Percentiles rank a stretch among this genome's conserved stretches.
These are phyloP conservation scores for Aphelenchoides fujianensis DNA, from an alignment of 1,140 invertebrate genomes.

Conservation along the genomic window DNA sequence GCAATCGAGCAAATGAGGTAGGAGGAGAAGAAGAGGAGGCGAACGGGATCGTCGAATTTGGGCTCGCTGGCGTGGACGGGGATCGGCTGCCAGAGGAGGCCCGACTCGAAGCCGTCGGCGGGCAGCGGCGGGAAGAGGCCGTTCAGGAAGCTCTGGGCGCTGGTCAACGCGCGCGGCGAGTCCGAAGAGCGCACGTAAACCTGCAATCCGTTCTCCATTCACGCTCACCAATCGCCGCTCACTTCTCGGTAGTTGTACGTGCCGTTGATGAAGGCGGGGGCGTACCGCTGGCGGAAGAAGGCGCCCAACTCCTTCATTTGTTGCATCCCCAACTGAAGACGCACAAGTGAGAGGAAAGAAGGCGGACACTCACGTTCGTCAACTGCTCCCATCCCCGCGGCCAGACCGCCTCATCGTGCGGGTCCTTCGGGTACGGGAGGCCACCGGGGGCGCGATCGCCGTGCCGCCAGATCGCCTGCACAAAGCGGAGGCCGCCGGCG, in stretches of 20 bases:
- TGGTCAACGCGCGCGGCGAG: constrained; percentile 28
- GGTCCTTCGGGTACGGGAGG: constrained; percentile 71
- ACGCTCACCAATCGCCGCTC: not conserved
- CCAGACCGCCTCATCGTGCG: constrained; percentile 71
- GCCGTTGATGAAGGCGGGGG: constrained; percentile 1
- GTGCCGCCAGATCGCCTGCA: constrained; percentile 67
- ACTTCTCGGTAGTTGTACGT: constrained; percentile 15
- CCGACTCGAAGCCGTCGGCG: constrained; percentile 24
- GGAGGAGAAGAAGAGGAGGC: not conserved
- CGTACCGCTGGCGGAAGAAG: constrained; percentile 29
- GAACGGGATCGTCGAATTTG: constrained; percentile 27
- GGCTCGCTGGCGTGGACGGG: constrained; percentile 26
- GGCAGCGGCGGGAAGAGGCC: constrained; percentile 26
- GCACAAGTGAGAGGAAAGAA: constrained; percentile 6
- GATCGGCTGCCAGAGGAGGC: constrained; percentile 37
- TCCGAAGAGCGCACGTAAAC: constrained; percentile 34
- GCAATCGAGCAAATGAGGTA: constrained; percentile 22
- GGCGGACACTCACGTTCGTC: constrained; percentile 73
- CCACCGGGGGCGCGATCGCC: constrained; percentile 74
- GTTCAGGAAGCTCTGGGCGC: constrained; percentile 29
- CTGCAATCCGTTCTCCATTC: constrained; percentile 10
- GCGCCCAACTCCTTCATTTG: constrained; percentile 37
- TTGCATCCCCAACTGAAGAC: constrained; percentile 37
- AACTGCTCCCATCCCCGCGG: constrained; percentile 74
- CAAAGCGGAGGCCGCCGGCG: too few relatives aligned